A percentile compares a stretch with the other conserved stretches of the same genome.
Conservation (phyloP, 92 coral and sea anemone genomes). For the Actinernus sp. region DNA sequence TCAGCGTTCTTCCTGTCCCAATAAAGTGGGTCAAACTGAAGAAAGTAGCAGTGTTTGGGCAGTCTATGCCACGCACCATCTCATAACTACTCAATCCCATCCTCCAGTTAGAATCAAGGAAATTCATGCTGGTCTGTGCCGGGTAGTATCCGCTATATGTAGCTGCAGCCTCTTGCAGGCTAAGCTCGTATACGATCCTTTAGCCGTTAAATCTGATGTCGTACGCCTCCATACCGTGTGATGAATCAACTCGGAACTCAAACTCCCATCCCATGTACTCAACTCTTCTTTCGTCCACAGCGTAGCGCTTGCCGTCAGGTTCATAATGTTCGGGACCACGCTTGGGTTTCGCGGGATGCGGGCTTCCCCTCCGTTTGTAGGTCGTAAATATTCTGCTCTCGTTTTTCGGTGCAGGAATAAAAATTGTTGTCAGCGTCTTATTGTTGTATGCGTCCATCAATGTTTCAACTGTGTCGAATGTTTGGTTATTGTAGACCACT, state of each 20-base stretch:
- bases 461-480: slow-evolving; percentile 45
- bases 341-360: slow-evolving; percentile 59
- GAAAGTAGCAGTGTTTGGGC: slow-evolving; percentile 44
- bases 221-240: slow-evolving; percentile 56
- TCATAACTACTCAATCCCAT: slow-evolving; percentile 22
- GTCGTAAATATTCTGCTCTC: slow-evolving; percentile 23
- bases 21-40: slow-evolving; percentile 34
- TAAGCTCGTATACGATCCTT: slow-evolving; percentile 73
- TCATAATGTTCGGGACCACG: slow-evolving; percentile 69
- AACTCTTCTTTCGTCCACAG: slow-evolving; percentile 54
- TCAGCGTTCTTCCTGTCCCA: slow-evolving; percentile 10
- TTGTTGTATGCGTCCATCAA: slow-evolving; percentile 37
- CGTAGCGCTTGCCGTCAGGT: slow-evolving; percentile 81
- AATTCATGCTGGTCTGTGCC: slow-evolving; percentile 23
- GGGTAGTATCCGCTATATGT: slow-evolving; percentile 78
- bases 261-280: slow-evolving; percentile 86
- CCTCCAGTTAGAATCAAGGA: slow-evolving; percentile 3
- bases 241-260: slow-evolving; percentile 66
- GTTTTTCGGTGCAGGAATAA: slow-evolving; percentile 31
- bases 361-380: slow-evolving; percentile 43
- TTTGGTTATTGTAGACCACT: slow-evolving; percentile 60
- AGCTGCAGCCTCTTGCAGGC: slow-evolving; percentile 68
- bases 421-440: slow-evolving; percentile 23
- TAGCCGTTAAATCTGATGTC: slow-evolving; percentile 73
- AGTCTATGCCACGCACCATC: slow-evolving; percentile 57